phyloP scores from a whole-genome alignment of 2,888 invertebrate genomes.

The Exephanes ischioxanthus region DNA sequence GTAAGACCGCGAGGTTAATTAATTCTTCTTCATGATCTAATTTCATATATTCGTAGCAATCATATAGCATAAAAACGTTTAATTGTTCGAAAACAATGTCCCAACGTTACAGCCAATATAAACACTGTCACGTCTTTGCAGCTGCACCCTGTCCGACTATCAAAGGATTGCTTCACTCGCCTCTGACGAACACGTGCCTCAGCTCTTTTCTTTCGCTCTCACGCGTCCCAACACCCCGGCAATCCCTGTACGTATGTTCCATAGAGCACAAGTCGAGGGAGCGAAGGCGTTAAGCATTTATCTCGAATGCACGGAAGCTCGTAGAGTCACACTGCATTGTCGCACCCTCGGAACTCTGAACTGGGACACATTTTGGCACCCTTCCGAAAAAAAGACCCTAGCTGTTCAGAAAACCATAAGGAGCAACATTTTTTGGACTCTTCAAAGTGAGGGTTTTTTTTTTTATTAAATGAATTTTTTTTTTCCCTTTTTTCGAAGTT shows the following conservation, averaged over 20 bases:
- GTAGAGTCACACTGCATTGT: slow-evolving; percentile 70
- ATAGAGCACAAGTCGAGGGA: slow-evolving; percentile 44
- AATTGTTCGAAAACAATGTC: slow-evolving; percentile 44
- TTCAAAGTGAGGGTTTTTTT: no score
- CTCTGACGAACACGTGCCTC: slow-evolving; percentile 57
- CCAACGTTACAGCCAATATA: slow-evolving; percentile 47
- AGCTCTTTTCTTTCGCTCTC: slow-evolving; percentile 43
- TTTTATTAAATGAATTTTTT: background rate
- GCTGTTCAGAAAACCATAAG: background rate
- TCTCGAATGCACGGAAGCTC: slow-evolving; percentile 77
- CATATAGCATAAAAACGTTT: background rate
- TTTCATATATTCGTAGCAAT: background rate
- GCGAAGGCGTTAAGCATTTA: slow-evolving; percentile 70
- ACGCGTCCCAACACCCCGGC: slow-evolving; percentile 29
- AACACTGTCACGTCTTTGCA: slow-evolving; percentile 44
- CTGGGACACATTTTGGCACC: background rate
- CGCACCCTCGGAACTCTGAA: slow-evolving; percentile 68
- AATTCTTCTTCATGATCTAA: background rate
- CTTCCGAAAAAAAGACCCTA: background rate
- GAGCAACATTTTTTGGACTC: no score
- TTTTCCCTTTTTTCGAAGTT: background rate
- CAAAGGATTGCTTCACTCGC: slow-evolving; percentile 59
- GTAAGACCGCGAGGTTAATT: background rate
- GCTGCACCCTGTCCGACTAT: slow-evolving; percentile 39
- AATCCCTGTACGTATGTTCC: slow-evolving; percentile 16